Base-by-base conservation (phyloP, 1,140 invertebrate species). In the Campodea augens region DNA sequence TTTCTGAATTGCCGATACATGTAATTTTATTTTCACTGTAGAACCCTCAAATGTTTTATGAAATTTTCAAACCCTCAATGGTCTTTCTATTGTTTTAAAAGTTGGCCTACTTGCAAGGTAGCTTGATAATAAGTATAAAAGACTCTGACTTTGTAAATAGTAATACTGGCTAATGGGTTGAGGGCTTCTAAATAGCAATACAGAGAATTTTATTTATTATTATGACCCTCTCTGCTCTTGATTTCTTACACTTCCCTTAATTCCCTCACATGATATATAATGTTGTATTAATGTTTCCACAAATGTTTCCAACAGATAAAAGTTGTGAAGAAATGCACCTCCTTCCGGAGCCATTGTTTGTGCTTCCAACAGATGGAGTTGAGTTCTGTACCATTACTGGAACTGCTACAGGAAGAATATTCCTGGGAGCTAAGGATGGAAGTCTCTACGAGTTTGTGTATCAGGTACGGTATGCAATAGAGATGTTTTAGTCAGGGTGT, bases 361-460 rank as follows among this genome's bases (percentile, higher is more conserved):
- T 81, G 10, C 66, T 97, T 23, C 76, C 86, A 1, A 90, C 91
- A 37, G 95, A 98, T 66, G 90, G 88, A 51, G 73, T 84, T 15
- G 76, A 79, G 45, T 81, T 97, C 48, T 77, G 78, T 46, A 78
- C 77, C 43, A 81, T 97, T 43, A 71, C 74, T 39, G 81, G 88
- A 25, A 84, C 85, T 1, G 68, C 68, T 21, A 74, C 71, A 58
- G 93, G 93, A 0, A 70, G 95, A 51, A 86, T 98, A 53, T 98
- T 98, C 61, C 73, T 97, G 56, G 91, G 91, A 21, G 89, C 84
- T 29, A 84, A 80, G 63, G 90, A 98, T 69, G 91, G 93, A 12
- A 84, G 78, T 53, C 62, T 99, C 1, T 97, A 87, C 72, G 95
- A 99, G 75, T 77, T 98, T 52, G 74, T 74, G 54, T 99, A 98